These are phyloP conservation scores for Gonocerus acuteangulatus DNA, from an alignment of 2,888 invertebrate genomes.

Conservation along the genomic window DNA sequence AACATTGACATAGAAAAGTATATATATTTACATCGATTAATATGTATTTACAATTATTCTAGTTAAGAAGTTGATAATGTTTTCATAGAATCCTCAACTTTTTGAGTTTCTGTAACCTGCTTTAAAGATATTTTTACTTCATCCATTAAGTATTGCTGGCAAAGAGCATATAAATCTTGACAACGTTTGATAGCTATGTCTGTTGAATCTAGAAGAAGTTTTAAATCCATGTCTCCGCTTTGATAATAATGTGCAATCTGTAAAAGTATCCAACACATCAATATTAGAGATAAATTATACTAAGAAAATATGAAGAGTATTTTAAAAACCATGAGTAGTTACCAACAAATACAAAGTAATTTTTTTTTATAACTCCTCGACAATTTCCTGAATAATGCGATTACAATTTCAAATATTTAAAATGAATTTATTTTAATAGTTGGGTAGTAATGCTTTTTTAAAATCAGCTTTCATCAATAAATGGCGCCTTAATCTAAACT, in stretches of 20 bases:
- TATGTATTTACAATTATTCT: not conserved
- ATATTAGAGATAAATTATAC: not conserved
- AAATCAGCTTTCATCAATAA: no score
- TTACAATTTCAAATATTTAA: no score
- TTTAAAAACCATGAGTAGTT: no score
- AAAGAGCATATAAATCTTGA: slow-evolving; percentile 16
- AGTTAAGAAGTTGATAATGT: slow-evolving; percentile 4
- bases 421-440: no score
- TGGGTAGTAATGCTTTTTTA: no score
- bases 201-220: not conserved
- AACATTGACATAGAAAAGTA: no score
- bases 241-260: slow-evolving; percentile 21
- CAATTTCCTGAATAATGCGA: no score
- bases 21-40: no score
- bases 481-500: no score
- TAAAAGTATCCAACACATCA: not conserved
- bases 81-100: slow-evolving; percentile 14
- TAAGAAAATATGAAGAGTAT: no score
- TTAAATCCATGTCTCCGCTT: slow-evolving; percentile 12
- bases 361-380: no score
- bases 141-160: slow-evolving; percentile 3
- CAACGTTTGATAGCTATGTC: slow-evolving; percentile 2
- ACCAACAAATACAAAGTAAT: no score
- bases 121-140: slow-evolving; percentile 11
- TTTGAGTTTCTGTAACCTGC: not conserved